phyloP scores from a whole-genome alignment of 2,888 invertebrate genomes.

The Lucinisca nassula region DNA sequence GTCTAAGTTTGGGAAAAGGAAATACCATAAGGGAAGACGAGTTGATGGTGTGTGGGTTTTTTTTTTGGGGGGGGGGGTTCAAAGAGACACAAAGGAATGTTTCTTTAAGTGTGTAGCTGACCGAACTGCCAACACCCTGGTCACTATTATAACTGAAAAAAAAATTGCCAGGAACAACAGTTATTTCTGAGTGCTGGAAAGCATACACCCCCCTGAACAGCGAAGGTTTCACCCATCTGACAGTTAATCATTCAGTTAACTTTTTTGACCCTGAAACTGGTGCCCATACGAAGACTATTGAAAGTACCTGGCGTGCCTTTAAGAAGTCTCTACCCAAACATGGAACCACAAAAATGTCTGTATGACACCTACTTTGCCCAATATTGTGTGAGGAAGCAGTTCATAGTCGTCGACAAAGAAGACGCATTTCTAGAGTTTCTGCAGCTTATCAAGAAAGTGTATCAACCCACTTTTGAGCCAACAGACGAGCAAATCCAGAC shows the following conservation, averaged over 20 bases:
- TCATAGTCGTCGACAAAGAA: background rate
- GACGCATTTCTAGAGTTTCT: background rate
- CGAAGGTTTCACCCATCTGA: slow-evolving; percentile 26
- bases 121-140: slow-evolving; percentile 29
- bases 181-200: too few relatives aligned
- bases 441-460: background rate
- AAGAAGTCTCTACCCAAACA: slow-evolving; percentile 21
- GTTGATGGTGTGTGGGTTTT: slow-evolving; percentile 60
- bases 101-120: slow-evolving; percentile 50
- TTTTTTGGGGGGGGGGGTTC: slow-evolving; percentile 51
- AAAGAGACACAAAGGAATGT: slow-evolving; percentile 32
- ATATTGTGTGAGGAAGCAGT: slow-evolving; percentile 33
- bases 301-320: slow-evolving; percentile 24
- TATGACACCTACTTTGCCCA: slow-evolving; percentile 30
- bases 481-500: background rate
- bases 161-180: slow-evolving; percentile 49
- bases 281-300: slow-evolving; percentile 29
- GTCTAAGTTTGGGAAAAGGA: slow-evolving; percentile 59
- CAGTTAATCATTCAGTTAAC: slow-evolving; percentile 36
- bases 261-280: too few relatives aligned
- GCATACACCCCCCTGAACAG: slow-evolving; percentile 33
- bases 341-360: slow-evolving; percentile 15
- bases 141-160: slow-evolving; percentile 47
- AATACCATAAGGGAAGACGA: slow-evolving; percentile 52
- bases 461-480: background rate